Evolutionary conservation across 35 echinoderm and acorn worm genomes (phyloP).

Genomic region (Nesometra sesokonis): DNA sequence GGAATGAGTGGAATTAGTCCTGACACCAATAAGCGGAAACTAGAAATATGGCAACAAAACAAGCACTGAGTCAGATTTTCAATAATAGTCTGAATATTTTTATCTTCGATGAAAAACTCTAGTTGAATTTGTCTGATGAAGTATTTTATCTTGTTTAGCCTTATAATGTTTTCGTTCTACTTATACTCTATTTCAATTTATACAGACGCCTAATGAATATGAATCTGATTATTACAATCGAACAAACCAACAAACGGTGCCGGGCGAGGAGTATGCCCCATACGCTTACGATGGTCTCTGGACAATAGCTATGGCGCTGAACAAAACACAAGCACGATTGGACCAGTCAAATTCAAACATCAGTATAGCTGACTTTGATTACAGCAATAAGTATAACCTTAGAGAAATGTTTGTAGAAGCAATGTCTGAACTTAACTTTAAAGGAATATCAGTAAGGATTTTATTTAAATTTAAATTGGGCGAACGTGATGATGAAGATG

Average conservation of each 20-base stretch:
- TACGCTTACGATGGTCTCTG: conserved; percentile 37
- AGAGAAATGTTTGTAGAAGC: conserved; percentile 15
- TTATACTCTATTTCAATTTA: background rate
- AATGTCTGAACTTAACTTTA: conserved; percentile 15
- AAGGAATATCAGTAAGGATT: conserved; percentile 32
- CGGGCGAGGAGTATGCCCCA: conserved; percentile 23
- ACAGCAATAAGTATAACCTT: conserved; percentile 22
- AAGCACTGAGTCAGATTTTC: too few relatives aligned
- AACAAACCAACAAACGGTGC: background rate
- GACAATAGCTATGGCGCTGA: conserved; percentile 26
- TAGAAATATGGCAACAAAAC: too few relatives aligned
- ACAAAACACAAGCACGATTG: background rate
- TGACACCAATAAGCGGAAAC: too few relatives aligned
- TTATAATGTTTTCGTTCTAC: too few relatives aligned
- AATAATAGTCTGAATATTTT: too few relatives aligned
- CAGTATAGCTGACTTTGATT: conserved; percentile 26
- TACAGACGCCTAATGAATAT: conserved; percentile 24
- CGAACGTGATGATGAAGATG: background rate
- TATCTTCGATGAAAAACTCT: too few relatives aligned
- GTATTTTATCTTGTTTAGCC: too few relatives aligned
- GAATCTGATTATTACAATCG: background rate
- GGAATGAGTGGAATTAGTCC: too few relatives aligned
- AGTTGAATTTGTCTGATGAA: too few relatives aligned
- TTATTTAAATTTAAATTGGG: background rate
- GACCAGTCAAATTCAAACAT: background rate